phyloP scores from a whole-genome alignment of 2,797 vertebrate species.

The Clamator glandarius region DNA sequence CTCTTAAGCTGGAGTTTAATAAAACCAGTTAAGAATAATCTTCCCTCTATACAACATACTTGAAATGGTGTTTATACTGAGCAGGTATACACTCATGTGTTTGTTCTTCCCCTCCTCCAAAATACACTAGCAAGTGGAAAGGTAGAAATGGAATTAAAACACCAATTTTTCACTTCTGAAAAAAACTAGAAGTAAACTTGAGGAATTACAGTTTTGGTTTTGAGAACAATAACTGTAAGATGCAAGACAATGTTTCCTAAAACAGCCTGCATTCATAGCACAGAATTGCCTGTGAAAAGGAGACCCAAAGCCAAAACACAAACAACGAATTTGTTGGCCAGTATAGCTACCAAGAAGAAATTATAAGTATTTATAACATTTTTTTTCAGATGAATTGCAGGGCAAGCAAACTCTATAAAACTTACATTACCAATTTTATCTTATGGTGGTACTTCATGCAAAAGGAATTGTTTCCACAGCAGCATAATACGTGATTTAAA shows the following conservation, averaged over 20 bases:
- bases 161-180: not conserved
- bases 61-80: not conserved
- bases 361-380: not conserved
- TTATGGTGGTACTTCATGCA: not conserved
- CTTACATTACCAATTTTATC: not conserved
- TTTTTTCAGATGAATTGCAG: not conserved
- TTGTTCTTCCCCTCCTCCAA: constrained; percentile 17
- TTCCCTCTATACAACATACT: not conserved
- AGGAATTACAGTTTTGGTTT: not conserved
- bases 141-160: not conserved
- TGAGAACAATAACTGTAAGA: not conserved
- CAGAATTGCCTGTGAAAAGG: not conserved
- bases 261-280: not conserved
- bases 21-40: not conserved
- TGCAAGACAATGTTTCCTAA: not conserved
- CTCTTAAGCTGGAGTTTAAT: not conserved
- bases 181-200: not conserved
- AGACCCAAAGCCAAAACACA: not conserved
- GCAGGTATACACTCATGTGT: not conserved
- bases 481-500: not conserved
- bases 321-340: not conserved
- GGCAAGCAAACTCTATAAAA: not conserved
- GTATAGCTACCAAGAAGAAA: not conserved
- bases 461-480: not conserved
- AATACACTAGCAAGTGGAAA: not conserved